A percentile compares a stretch with the other conserved stretches of the same genome.
Conservation (phyloP, 2,888 invertebrate species). For the Drosophila kuntzei region DNA sequence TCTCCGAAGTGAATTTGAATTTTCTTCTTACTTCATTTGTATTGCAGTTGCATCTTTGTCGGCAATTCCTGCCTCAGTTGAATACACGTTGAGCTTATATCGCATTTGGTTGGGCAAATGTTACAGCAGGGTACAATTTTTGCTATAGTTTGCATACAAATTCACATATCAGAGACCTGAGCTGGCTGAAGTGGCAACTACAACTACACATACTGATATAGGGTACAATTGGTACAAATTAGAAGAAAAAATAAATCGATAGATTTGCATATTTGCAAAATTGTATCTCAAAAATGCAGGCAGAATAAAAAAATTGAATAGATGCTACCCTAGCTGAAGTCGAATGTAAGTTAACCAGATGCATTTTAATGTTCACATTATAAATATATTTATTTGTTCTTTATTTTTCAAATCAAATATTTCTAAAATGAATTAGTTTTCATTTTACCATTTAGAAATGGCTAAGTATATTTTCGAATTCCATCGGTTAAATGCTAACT, state of each 20-base stretch:
- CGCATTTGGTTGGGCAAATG: slow-evolving; percentile 61
- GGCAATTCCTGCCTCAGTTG: slow-evolving; percentile 16
- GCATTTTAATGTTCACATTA: neutral
- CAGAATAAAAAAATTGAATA: neutral
- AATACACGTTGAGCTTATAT: slow-evolving; percentile 31
- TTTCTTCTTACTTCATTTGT: slow-evolving; percentile 20
- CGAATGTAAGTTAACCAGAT: too few relatives aligned
- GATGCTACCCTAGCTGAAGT: neutral
- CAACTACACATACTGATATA: neutral
- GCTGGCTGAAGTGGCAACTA: slow-evolving; percentile 5
- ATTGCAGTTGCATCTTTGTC: slow-evolving; percentile 28
- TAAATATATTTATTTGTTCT: neutral
- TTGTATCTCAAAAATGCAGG: slow-evolving; percentile 63
- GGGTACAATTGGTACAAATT: slow-evolving; percentile 55
- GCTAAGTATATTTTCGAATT: too few relatives aligned
- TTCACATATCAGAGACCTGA: slow-evolving; percentile 35
- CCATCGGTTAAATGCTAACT: too few relatives aligned
- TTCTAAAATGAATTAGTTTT: too few relatives aligned
- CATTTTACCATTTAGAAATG: too few relatives aligned
- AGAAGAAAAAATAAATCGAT: slow-evolving; percentile 40
- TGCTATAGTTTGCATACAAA: slow-evolving; percentile 68
- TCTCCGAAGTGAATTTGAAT: slow-evolving; percentile 52
- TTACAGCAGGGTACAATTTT: slow-evolving; percentile 63
- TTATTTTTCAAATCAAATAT: neutral
- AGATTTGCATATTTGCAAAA: slow-evolving; percentile 28